Conservation (phyloP, 1,140 invertebrate genomes). For the Mactra quadrangularis region DNA sequence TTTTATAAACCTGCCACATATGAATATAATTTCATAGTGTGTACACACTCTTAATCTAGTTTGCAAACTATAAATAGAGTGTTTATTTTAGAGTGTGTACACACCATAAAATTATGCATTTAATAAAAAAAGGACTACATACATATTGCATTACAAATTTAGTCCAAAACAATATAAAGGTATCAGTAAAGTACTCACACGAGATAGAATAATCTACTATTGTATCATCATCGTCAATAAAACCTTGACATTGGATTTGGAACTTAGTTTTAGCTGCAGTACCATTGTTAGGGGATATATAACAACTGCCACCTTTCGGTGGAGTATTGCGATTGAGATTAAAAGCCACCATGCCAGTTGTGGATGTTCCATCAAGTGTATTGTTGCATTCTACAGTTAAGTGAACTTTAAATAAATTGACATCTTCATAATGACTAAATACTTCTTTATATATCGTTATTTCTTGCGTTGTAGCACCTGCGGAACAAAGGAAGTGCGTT, state of each 20-base stretch:
- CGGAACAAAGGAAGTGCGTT: neutral
- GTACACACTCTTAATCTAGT: no score
- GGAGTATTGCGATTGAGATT: conserved; percentile 69
- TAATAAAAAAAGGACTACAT: no score
- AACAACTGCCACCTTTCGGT: conserved; percentile 74
- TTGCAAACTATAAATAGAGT: no score
- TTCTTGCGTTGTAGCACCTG: conserved; percentile 62
- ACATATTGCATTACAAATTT: no score
- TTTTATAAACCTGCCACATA: no score
- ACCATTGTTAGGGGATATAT: conserved; percentile 63
- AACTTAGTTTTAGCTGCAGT: conserved; percentile 62
- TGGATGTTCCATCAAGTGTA: conserved; percentile 24
- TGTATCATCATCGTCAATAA: conserved; percentile 72
- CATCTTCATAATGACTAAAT: conserved; percentile 44
- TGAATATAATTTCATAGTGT: no score
- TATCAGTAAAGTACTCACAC: no score
- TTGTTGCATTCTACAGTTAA: conserved; percentile 5
- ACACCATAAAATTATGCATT: no score
- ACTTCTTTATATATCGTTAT: conserved; percentile 60
- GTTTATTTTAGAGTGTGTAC: no score
- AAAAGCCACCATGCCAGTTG: conserved; percentile 40
- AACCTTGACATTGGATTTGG: conserved; percentile 65
- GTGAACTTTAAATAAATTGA: conserved; percentile 59
- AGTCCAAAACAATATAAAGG: no score
- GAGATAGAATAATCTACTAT: conserved; percentile 72